Base-by-base conservation (phyloP, 2,797 vertebrate genomes). In the Malurus leucopterus region DNA sequence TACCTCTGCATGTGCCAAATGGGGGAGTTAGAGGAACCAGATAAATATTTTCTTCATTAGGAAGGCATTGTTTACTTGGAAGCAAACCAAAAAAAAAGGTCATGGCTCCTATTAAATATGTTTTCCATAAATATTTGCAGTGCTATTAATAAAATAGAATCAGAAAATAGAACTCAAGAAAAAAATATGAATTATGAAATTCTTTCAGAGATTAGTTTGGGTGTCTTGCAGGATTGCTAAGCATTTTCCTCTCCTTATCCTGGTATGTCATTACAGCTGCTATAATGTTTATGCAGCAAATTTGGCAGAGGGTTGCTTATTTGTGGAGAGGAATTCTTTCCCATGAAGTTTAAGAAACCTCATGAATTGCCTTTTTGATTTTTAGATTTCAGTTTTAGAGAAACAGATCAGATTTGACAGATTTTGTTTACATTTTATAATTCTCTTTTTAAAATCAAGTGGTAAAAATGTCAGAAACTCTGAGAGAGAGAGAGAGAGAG, bases 341-440 rank as follows among this genome's bases (percentile, higher is more conserved):
- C 50, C 47, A 13, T 32, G 19, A 84, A 79, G 38, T 92, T 79
- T 68, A 79, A 67, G 53, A 79, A 91, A 38, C 18, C 9, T 11
- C 30, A n/a, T 62, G 24, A 79, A 55, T 88, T 91, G 53, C 27
- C 18, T 70, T 61, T 73, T 84, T 51, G 40, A 65, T 40, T 74
- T 94, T 82, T 64, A 84, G 30, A n/a, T 88, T 81, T 88, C 1
- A 1, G 14, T 70, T 92, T 89, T 82, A 70, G 58, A 91, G 50
- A 80, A 90, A 34, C 29, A 69, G 23, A 78, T 91, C 61, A 70
- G 16, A 88, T 69, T 63, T 84, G 38, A 34, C 27, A 62, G 71
- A 65, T 82, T 67, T 81, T 78, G 41, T 89, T 93, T 90, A 41
- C 10, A 17, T 84, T 88, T 93, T 59, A 24, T 63, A 81, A 78